These are phyloP conservation scores for Nasonia giraulti DNA, from an alignment of 1,140 invertebrate genomes.

Conservation along the genomic window DNA sequence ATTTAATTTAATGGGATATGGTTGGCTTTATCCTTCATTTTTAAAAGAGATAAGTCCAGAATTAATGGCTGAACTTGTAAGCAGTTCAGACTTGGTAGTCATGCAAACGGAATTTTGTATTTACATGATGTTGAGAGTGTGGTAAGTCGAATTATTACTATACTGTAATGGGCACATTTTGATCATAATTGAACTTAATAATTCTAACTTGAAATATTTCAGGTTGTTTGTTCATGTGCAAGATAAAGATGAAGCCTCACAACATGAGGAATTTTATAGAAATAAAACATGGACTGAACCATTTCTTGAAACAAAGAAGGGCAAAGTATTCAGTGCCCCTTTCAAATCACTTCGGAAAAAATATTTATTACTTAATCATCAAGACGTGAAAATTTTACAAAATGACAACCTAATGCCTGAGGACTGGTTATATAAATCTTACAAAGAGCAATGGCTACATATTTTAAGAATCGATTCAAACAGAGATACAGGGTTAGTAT, in stretches of 20 bases:
- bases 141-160: conserved; percentile 69
- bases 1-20: conserved; percentile 80
- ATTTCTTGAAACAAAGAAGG: conserved; percentile 78
- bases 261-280: conserved; percentile 72
- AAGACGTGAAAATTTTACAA: conserved; percentile 82
- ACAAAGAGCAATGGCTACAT: conserved; percentile 82
- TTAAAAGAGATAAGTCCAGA: conserved; percentile 78
- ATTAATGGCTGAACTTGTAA: conserved; percentile 81
- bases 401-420: conserved; percentile 83
- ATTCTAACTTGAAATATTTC: conserved; percentile 2
- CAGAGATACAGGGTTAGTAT: conserved; percentile 79
- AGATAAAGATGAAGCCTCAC: conserved; percentile 62
- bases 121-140: conserved; percentile 83
- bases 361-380: conserved; percentile 82
- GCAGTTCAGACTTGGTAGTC: conserved; percentile 81
- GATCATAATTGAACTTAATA: conserved; percentile 21
- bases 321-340: conserved; percentile 76
- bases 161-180: conserved; percentile 12
- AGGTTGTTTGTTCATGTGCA: conserved; percentile 68
- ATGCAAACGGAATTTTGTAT: conserved; percentile 89
- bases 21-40: conserved; percentile 75
- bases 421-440: conserved; percentile 80
- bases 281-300: conserved; percentile 70
- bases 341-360: conserved; percentile 82
- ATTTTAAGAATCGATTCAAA: conserved; percentile 83